Evolutionary conservation across 2,113 vertebrate species (phyloP).

Genomic region (Caloenas nicobarica): DNA sequence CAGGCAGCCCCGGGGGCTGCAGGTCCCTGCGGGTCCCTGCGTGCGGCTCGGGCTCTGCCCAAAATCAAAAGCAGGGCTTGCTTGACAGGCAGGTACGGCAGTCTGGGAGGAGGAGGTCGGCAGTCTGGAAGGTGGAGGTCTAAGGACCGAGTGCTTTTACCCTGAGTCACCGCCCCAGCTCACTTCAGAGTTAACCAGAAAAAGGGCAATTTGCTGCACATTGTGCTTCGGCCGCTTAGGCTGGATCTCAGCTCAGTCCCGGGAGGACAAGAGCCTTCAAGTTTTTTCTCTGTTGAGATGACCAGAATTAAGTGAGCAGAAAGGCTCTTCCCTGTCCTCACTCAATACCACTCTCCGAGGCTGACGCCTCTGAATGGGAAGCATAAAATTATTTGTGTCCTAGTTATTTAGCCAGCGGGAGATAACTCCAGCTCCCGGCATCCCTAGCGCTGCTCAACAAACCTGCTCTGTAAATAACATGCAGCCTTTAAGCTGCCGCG

Average conservation of each 20-base stretch:
- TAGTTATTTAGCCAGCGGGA: not conserved
- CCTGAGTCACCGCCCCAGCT: conserved; percentile 31
- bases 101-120: conserved; percentile 7
- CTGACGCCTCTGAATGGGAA: not conserved
- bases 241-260: not conserved
- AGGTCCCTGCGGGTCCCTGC: fast-evolving
- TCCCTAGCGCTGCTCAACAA: not conserved
- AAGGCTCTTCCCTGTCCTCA: not conserved
- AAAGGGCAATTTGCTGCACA: not conserved
- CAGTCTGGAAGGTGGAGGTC: not conserved
- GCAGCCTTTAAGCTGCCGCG: not conserved
- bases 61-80: not conserved
- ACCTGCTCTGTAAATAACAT: conserved; percentile 51
- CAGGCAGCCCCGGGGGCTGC: not conserved
- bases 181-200: not conserved
- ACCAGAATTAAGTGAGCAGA: not conserved
- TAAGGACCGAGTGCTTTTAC: not conserved
- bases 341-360: fast-evolving
- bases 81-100: conserved; percentile 6
- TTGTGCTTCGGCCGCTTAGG: not conserved
- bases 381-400: not conserved
- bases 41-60: fast-evolving
- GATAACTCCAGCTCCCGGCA: not conserved
- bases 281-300: not conserved
- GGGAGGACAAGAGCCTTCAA: not conserved